Percentiles rank a stretch among this genome's conserved stretches.
Evolutionary conservation across 1,140 invertebrate genomes (phyloP).

Genomic region (Yoshiicerus persimilis): DNA sequence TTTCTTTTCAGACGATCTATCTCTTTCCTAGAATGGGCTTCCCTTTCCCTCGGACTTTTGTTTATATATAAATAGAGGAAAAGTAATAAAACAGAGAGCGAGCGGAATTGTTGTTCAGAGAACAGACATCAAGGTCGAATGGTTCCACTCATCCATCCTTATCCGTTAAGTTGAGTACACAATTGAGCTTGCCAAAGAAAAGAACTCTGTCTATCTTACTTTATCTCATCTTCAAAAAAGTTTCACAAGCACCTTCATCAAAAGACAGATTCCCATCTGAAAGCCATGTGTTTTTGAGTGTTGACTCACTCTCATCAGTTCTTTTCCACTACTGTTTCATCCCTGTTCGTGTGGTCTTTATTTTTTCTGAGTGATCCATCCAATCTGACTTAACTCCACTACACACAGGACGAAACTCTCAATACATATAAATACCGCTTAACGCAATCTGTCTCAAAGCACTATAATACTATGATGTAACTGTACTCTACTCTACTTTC

Average conservation of each 20-base stretch:
- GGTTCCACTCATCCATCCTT: not conserved
- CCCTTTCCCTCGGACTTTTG: not conserved
- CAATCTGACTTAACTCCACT: not conserved
- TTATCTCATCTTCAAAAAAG: constrained; percentile 16
- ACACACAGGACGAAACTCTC: not conserved
- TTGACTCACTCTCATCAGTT: not conserved
- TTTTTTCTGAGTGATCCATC: not conserved
- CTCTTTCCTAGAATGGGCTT: not conserved
- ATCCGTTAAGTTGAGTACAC: constrained; percentile 7
- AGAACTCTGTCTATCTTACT: constrained; percentile 4
- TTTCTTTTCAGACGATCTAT: not conserved
- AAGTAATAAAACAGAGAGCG: not conserved
- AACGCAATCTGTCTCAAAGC: no score
- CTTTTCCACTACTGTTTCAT: not conserved
- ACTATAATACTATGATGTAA: not conserved
- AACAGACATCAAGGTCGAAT: not conserved
- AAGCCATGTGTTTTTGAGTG: constrained; percentile 10
- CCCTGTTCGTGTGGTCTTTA: not conserved
- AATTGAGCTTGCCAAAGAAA: constrained; percentile 6
- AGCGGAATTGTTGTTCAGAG: not conserved
- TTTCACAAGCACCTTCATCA: constrained; percentile 16
- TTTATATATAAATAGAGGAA: not conserved
- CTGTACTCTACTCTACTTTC: not conserved
- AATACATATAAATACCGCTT: not conserved
- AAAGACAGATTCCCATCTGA: not conserved